These are phyloP conservation scores for Seira ritae DNA, from an alignment of 2,888 invertebrate genomes.

Conservation along the genomic window DNA sequence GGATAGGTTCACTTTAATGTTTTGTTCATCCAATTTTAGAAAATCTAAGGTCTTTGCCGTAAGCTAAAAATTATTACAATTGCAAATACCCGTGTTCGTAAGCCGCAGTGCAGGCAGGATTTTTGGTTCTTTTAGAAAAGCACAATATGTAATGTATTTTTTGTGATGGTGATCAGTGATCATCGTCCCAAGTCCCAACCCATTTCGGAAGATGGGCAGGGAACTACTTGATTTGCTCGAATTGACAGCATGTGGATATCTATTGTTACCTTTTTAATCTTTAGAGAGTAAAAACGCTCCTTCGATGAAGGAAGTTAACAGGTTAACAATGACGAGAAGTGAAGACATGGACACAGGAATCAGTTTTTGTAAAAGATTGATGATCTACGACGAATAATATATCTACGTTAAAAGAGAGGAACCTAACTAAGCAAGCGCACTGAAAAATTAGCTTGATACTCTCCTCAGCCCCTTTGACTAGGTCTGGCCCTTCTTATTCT, in stretches of 20 bases:
- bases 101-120: too few species aligned
- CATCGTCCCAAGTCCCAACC: conserved; percentile 12
- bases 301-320: conserved; percentile 8
- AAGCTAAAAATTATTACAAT: too few species aligned
- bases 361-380: conserved; percentile 7
- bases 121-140: too few species aligned
- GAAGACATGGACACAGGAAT: conserved; percentile 6
- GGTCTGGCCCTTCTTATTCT: conserved; percentile 7
- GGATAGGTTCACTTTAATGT: too few species aligned
- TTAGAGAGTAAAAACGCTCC: conserved; percentile 9
- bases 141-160: neutral
- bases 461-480: neutral
- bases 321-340: conserved; percentile 13
- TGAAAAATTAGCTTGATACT: conserved; percentile 43
- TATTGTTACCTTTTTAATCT: conserved; percentile 20
- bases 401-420: neutral
- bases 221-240: conserved; percentile 44
- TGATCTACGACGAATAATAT: neutral
- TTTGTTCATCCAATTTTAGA: too few species aligned
- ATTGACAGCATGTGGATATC: conserved; percentile 54
- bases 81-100: too few species aligned
- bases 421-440: conserved; percentile 1
- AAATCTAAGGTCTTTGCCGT: neutral
- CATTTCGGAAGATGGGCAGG: conserved; percentile 32
- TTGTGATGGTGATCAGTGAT: neutral